These are phyloP conservation scores for Protonibea diacanthus DNA, from an alignment of 2,797 vertebrate genomes.

Conservation along the genomic window DNA sequence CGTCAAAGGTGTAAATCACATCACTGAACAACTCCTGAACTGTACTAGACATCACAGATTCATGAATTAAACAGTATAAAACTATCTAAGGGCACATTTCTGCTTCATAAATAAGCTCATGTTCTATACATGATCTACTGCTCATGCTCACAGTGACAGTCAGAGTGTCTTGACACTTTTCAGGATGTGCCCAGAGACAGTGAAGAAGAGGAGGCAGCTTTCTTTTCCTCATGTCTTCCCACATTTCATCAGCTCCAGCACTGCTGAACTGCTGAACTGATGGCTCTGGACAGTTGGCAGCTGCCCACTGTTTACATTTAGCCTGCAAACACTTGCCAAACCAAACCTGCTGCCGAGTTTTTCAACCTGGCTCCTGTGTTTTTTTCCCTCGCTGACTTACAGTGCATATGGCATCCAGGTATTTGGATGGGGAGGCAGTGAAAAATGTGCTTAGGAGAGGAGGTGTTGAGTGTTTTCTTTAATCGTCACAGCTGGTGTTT, in stretches of 20 bases:
- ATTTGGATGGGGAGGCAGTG: conserved; percentile 26
- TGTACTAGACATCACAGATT: background rate
- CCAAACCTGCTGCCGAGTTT: conserved; percentile 15
- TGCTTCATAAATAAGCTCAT: conserved; percentile 19
- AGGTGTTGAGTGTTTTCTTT: conserved; percentile 52
- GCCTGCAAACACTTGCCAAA: conserved; percentile 31
- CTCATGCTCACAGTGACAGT: conserved; percentile 48
- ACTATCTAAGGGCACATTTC: background rate
- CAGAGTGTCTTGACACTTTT: conserved; percentile 54
- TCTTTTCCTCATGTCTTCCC: conserved; percentile 55
- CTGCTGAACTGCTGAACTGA: conserved; percentile 54
- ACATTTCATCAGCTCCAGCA: conserved; percentile 50
- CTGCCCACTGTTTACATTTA: conserved; percentile 62
- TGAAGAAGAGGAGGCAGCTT: conserved; percentile 41
- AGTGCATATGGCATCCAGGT: background rate
- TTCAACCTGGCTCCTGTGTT: background rate
- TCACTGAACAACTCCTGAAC: background rate
- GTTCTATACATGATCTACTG: conserved; percentile 44
- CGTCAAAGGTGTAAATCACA: background rate
- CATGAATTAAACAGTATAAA: conserved; percentile 8
- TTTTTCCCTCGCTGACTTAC: background rate
- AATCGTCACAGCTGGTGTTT: conserved; percentile 58
- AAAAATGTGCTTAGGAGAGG: conserved; percentile 33
- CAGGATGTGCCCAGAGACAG: conserved; percentile 55
- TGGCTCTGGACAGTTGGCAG: conserved; percentile 61